Conservation (phyloP, 2,113 vertebrate genomes). For the Muntiacus muntjak region DNA sequence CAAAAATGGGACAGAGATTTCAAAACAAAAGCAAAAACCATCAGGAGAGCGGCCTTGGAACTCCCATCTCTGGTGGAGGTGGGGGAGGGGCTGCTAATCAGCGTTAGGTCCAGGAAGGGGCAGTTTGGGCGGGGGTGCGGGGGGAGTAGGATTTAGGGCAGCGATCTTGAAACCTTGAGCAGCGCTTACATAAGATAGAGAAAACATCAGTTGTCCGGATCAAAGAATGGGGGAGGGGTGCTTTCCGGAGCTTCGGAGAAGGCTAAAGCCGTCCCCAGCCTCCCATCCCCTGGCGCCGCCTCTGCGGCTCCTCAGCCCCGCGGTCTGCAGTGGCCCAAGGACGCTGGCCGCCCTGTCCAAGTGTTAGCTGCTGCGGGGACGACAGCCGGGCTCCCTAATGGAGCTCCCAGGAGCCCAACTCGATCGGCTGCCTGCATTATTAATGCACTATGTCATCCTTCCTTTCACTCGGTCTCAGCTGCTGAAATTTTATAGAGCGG, state of each 20-base stretch:
- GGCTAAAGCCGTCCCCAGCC: not conserved
- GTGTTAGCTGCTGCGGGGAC: not conserved
- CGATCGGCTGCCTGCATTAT: constrained; percentile 37
- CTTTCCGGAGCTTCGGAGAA: not conserved
- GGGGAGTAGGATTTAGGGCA: not conserved
- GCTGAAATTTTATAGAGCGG: constrained; percentile 64
- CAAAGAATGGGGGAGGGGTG: not conserved
- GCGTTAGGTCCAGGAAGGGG: not conserved
- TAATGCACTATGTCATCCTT: constrained; percentile 61
- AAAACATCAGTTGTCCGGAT: not conserved
- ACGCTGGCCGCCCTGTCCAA: not conserved
- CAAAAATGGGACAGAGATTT: not conserved
- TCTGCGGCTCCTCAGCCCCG: not conserved
- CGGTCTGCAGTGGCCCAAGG: constrained; percentile 16
- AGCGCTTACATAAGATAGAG: not conserved
- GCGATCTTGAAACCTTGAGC: not conserved
- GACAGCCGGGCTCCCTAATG: constrained; percentile 27
- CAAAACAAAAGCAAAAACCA: not conserved
- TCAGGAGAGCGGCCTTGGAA: not conserved
- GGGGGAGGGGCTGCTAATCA: not conserved
- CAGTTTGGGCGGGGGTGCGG: not conserved
- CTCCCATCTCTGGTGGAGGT: not conserved
- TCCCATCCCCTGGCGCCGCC: not conserved
- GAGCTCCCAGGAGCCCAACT: constrained; percentile 37
- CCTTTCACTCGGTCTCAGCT: constrained; percentile 53